These are phyloP conservation scores for Drosophila nigricruria DNA, from an alignment of 2,888 invertebrate species.

Conservation along the genomic window DNA sequence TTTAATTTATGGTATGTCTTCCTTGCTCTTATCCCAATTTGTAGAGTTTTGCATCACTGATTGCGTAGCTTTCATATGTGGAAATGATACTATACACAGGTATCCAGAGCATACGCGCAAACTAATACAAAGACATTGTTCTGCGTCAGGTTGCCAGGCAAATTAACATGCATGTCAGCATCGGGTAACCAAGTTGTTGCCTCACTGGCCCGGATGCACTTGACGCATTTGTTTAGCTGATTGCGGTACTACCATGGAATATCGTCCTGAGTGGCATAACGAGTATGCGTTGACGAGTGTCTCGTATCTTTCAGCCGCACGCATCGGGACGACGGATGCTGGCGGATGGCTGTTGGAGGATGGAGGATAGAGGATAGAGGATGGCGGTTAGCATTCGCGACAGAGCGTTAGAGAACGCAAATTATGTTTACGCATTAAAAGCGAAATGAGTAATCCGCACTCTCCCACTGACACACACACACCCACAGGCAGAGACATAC, in stretches of 20 bases:
- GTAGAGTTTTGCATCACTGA: not conserved
- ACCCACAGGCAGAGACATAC: not conserved
- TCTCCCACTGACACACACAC: constrained; percentile 7
- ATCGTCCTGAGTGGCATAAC: constrained; percentile 15
- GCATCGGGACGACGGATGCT: constrained; percentile 31
- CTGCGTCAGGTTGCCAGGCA: constrained; percentile 23
- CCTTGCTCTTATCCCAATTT: not conserved
- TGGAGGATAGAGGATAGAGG: constrained; percentile 9
- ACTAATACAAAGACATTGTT: not conserved
- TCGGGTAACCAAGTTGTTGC: constrained; percentile 3
- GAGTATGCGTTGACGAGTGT: constrained; percentile 18
- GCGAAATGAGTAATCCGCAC: constrained; percentile 49
- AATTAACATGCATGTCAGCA: constrained; percentile 44
- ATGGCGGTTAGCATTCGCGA: constrained; percentile 16
- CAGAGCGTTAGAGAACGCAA: constrained; percentile 48
- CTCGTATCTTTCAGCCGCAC: constrained; percentile 52
- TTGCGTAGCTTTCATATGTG: not conserved
- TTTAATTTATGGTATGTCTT: too few species aligned
- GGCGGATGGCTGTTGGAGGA: constrained; percentile 2
- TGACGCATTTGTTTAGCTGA: constrained; percentile 56
- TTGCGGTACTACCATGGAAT: constrained; percentile 32
- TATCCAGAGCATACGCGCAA: not conserved
- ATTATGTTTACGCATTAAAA: constrained; percentile 71
- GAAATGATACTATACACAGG: not conserved
- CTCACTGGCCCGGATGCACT: constrained; percentile 41